Percentiles rank a stretch among this genome's conserved stretches.
Evolutionary conservation across 2,797 vertebrate genomes (phyloP).

Genomic region (Microhierax caerulescens): DNA sequence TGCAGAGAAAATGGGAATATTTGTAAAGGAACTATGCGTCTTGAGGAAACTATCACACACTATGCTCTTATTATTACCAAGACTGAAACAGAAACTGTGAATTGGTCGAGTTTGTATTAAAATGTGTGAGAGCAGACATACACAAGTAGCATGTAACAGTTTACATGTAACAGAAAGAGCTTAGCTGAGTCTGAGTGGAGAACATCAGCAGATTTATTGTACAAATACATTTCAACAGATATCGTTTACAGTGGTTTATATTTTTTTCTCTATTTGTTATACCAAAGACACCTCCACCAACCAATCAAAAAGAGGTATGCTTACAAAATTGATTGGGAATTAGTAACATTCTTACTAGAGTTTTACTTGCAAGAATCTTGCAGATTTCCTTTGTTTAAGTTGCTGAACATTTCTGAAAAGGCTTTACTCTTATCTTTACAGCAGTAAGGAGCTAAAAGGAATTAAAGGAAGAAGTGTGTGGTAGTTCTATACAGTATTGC

Average conservation of each 20-base stretch:
- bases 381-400: neutral
- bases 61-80: neutral
- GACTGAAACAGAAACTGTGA: neutral
- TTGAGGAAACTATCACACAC: neutral
- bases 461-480: neutral
- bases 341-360: neutral
- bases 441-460: neutral
- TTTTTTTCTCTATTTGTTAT: neutral
- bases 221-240: neutral
- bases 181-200: neutral
- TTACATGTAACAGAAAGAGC: neutral
- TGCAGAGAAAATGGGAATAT: neutral
- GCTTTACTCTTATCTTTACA: neutral
- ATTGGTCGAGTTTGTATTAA: neutral
- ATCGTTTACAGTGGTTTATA: neutral
- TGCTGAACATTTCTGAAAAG: neutral
- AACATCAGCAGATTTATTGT: neutral
- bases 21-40: neutral
- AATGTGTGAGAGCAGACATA: neutral
- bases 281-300: neutral
- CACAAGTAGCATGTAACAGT: neutral
- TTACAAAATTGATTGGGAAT: neutral
- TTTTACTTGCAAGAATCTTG: neutral
- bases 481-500: neutral
- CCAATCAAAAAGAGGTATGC: rapidly evolving